Evolutionary conservation across 2,888 invertebrate species (phyloP).

Genomic region (Drosophila fulvimacula): DNA sequence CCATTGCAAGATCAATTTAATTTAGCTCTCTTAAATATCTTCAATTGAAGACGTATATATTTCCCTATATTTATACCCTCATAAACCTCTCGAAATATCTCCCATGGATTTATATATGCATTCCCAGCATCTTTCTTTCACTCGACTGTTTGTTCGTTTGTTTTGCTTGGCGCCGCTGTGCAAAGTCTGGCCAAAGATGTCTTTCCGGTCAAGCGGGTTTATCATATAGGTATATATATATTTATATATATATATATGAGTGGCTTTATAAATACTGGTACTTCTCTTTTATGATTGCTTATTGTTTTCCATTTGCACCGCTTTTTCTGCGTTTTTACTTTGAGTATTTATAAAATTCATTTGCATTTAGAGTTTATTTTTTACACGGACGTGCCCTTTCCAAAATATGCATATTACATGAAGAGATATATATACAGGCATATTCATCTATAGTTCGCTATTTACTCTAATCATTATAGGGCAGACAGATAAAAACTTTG

Average conservation of each 20-base stretch:
- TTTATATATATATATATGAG: background rate
- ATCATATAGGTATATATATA: conserved; percentile 11
- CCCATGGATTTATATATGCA: background rate
- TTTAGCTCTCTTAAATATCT: background rate
- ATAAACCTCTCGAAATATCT: background rate
- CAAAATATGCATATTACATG: conserved; percentile 22
- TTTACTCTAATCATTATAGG: background rate
- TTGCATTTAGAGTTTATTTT: conserved; percentile 39
- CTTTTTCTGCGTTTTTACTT: conserved; percentile 31
- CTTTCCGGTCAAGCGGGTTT: conserved; percentile 69
- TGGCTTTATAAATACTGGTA: conserved; percentile 11
- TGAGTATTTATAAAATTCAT: conserved; percentile 56
- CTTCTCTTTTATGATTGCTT: conserved; percentile 31
- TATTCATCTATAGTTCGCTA: background rate
- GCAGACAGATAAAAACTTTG: conserved; percentile 3
- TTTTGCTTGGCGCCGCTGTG: conserved; percentile 11
- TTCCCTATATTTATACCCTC: background rate
- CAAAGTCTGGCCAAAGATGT: conserved; percentile 42
- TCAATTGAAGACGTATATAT: background rate
- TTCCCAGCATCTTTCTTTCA: conserved; percentile 11
- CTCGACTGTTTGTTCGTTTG: conserved; percentile 6
- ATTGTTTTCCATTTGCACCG: conserved; percentile 42
- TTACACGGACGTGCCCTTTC: conserved; percentile 31
- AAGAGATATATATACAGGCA: background rate
- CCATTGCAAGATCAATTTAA: background rate